These are phyloP conservation scores for Drosophila obscura DNA, from an alignment of 1,140 invertebrate species.

Conservation along the genomic window DNA sequence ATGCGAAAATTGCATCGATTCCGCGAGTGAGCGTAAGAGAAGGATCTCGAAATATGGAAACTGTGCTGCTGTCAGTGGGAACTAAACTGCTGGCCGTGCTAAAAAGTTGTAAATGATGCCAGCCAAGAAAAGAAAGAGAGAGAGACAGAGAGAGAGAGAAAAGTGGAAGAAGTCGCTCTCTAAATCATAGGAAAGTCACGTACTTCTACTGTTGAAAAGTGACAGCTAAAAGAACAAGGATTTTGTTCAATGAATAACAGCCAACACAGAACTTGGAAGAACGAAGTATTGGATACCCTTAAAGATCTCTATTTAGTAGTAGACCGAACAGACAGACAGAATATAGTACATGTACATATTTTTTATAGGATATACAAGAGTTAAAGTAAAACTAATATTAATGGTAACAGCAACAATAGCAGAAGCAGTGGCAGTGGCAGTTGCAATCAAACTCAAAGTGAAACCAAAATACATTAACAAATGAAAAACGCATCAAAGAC, in stretches of 20 bases:
- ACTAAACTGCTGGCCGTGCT: too few species aligned
- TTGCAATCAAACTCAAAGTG: too few species aligned
- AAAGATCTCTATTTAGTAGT: neutral
- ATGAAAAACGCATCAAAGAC: too few species aligned
- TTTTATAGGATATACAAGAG: neutral
- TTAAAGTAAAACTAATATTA: too few species aligned
- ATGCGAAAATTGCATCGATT: too few species aligned
- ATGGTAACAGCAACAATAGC: too few species aligned
- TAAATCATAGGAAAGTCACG: conserved; percentile 49
- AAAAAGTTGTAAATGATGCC: too few species aligned
- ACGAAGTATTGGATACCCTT: conserved; percentile 20
- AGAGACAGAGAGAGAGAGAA: neutral
- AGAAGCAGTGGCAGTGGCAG: too few species aligned
- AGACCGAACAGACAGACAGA: conserved; percentile 25
- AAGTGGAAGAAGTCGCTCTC: neutral
- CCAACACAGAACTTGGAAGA: conserved; percentile 14
- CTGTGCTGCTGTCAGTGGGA: too few species aligned
- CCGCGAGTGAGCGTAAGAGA: too few species aligned
- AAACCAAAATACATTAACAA: too few species aligned
- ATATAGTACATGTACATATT: neutral
- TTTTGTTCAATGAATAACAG: conserved; percentile 35
- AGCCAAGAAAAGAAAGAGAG: neutral
- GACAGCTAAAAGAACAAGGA: conserved; percentile 19
- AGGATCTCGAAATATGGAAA: too few species aligned
- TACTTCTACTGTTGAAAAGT: conserved; percentile 15